Conservation (phyloP, 2,888 invertebrate genomes). For the Tipula vernalis region DNA sequence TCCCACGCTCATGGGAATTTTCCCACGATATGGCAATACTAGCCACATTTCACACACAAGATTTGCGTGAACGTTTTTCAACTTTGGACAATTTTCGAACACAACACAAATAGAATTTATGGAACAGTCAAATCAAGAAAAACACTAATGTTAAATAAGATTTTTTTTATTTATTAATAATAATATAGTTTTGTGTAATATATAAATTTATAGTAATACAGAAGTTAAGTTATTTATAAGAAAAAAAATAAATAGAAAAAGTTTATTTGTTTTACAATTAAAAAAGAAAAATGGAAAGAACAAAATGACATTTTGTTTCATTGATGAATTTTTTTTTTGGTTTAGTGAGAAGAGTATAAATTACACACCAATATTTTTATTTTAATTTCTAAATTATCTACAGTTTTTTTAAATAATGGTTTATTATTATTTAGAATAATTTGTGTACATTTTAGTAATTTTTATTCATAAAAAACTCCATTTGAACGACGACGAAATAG, state of each 20-base stretch:
- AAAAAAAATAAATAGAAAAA: neutral
- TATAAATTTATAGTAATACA: neutral
- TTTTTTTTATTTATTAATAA: neutral
- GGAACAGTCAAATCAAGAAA: neutral
- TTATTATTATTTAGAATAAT: neutral
- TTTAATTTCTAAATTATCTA: neutral
- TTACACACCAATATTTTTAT: conserved; percentile 11
- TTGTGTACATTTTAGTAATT: neutral
- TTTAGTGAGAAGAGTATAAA: conserved; percentile 17
- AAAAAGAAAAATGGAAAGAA: conserved; percentile 18
- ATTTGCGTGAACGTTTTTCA: conserved; percentile 9
- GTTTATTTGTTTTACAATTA: neutral
- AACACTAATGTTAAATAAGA: neutral
- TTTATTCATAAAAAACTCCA: neutral
- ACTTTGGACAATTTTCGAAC: neutral
- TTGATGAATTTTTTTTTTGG: conserved; percentile 15
- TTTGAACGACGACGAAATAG: neutral
- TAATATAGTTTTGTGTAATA: neutral
- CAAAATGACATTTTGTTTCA: conserved; percentile 30
- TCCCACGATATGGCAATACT: conserved; percentile 23
- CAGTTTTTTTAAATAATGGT: neutral
- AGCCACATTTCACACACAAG: neutral
- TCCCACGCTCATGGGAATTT: conserved; percentile 29
- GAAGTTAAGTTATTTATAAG: neutral
- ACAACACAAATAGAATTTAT: neutral